These are phyloP conservation scores for Gymnocypris eckloni DNA, from an alignment of 2,797 vertebrate species.

Conservation along the genomic window DNA sequence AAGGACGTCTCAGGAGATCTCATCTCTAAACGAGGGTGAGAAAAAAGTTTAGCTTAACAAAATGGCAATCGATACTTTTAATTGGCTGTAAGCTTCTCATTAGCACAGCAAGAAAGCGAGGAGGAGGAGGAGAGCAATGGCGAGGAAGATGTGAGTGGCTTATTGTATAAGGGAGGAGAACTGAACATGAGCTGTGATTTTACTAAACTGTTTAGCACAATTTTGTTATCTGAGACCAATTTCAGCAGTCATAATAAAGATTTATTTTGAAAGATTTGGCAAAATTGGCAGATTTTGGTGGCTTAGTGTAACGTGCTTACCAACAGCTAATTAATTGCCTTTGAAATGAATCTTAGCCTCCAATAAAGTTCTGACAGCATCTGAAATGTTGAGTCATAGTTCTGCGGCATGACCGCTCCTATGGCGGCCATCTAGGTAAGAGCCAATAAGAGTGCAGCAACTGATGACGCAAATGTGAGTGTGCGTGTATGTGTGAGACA, in stretches of 20 bases:
- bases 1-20: conserved; percentile 49
- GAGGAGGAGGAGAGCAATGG: conserved; percentile 23
- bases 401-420: not conserved
- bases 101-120: conserved; percentile 68
- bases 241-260: not conserved
- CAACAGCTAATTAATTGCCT: conserved; percentile 4
- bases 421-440: not conserved
- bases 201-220: not conserved
- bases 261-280: no score
- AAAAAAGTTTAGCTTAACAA: conserved; percentile 80
- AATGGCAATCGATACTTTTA: conserved; percentile 93
- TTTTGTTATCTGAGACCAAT: not conserved
- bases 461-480: not conserved
- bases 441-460: not conserved
- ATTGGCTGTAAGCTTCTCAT: conserved; percentile 93
- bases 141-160: conserved; percentile 20
- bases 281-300: not conserved
- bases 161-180: conserved; percentile 20
- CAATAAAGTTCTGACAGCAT: conserved; percentile 3
- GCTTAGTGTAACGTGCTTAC: conserved; percentile 3
- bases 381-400: conserved; percentile 22
- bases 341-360: conserved; percentile 1
- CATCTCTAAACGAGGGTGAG: conserved; percentile 38
- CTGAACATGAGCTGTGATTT: not conserved
- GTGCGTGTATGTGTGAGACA: not conserved